Conservation (phyloP, 2,113 vertebrate genomes). For the Zosterops borbonicus region DNA sequence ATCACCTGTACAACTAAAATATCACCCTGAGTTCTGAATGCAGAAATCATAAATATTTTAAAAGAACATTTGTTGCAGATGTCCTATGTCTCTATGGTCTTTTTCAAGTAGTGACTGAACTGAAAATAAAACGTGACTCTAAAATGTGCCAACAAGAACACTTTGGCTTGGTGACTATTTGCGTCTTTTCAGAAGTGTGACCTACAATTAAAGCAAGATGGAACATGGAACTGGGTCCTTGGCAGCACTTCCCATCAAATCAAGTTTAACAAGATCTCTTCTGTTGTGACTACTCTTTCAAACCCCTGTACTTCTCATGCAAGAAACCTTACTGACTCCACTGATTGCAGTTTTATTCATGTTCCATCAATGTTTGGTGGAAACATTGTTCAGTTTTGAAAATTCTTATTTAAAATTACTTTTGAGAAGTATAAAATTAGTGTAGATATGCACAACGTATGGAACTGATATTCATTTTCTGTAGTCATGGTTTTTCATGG, state of each 20-base stretch:
- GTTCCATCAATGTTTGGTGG: not conserved
- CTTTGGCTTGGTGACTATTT: not conserved
- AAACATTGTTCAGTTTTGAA: not conserved
- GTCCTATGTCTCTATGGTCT: not conserved
- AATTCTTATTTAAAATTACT: not conserved
- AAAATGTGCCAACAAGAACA: not conserved
- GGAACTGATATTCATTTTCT: not conserved
- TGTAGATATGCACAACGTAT: rapidly evolving
- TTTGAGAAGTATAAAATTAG: not conserved
- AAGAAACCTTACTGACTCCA: not conserved
- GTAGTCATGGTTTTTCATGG: not conserved
- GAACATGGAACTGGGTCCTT: not conserved
- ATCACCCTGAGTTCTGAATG: not conserved
- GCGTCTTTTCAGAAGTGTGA: not conserved
- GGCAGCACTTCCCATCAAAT: not conserved
- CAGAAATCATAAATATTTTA: not conserved
- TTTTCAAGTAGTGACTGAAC: not conserved
- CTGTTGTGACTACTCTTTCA: not conserved
- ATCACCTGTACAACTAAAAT: not conserved
- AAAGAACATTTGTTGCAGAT: not conserved
- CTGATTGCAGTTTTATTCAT: not conserved
- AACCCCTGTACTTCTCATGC: not conserved
- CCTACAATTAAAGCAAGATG: not conserved
- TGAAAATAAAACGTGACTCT: not conserved
- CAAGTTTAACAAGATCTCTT: not conserved